Percentiles rank a stretch among this genome's conserved stretches.
Conservation (phyloP, 2,888 invertebrate genomes). For the Altica lythri region DNA sequence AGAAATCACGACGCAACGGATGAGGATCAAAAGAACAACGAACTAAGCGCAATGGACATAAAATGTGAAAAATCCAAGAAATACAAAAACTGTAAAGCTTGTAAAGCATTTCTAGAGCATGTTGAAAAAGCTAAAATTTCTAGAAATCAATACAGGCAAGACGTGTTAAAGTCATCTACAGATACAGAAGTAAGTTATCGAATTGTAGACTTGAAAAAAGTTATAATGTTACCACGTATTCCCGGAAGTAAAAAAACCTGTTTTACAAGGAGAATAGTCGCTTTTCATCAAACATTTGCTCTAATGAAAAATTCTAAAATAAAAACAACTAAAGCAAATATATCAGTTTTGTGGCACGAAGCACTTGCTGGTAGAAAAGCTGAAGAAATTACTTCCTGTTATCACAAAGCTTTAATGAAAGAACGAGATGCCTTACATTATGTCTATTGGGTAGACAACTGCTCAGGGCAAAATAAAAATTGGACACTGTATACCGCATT, state of each 20-base stretch:
- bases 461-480: conserved; percentile 34
- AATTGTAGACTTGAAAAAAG: conserved; percentile 2
- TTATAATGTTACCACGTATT: conserved; percentile 1
- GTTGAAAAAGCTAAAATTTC: conserved; percentile 4
- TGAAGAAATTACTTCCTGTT: conserved; percentile 14
- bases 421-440: conserved; percentile 25
- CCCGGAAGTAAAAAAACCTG: not conserved
- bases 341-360: conserved; percentile 18
- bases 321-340: conserved; percentile 1
- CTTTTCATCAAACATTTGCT: conserved; percentile 11
- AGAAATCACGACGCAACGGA: no score
- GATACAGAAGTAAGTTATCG: conserved; percentile 11
- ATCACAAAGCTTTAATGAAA: conserved; percentile 5
- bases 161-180: conserved; percentile 6
- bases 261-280: conserved; percentile 12
- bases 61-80: no score
- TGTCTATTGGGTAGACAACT: conserved; percentile 33
- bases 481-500: conserved; percentile 32
- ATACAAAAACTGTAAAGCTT: no score
- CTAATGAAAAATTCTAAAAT: conserved; percentile 4
- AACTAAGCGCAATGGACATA: no score
- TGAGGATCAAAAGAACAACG: no score
- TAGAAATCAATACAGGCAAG: not conserved
- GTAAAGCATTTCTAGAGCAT: conserved; percentile 1
- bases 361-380: conserved; percentile 11